These are phyloP conservation scores for Lutjanus argentimaculatus DNA, from an alignment of 2,797 vertebrate genomes.

Conservation along the genomic window DNA sequence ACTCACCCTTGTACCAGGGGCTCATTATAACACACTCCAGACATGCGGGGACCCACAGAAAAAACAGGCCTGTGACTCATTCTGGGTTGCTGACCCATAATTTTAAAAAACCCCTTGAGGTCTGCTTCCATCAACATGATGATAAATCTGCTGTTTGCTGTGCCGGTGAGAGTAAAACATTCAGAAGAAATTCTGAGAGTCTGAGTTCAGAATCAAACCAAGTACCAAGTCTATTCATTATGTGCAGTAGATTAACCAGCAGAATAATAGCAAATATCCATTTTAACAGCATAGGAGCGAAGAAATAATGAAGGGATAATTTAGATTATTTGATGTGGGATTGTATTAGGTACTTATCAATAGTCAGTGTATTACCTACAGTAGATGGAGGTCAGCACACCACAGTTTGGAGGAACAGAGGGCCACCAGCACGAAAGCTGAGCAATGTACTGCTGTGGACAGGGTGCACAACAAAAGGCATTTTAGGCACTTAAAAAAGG, in stretches of 20 bases:
- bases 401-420: no score
- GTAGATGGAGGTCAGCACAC: no score
- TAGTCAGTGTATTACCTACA: no score
- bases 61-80: conserved; percentile 65
- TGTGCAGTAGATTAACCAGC: conserved; percentile 14
- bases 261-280: conserved; percentile 20
- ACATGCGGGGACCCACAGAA: conserved; percentile 56
- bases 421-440: no score
- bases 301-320: conserved; percentile 8
- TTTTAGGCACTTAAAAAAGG: no score
- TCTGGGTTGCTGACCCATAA: conserved; percentile 71
- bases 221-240: conserved; percentile 7
- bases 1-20: conserved; percentile 54
- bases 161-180: conserved; percentile 47
- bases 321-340: no score
- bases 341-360: no score
- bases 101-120: conserved; percentile 65
- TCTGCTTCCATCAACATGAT: conserved; percentile 65
- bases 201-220: conserved; percentile 8
- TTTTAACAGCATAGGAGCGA: conserved; percentile 11
- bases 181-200: conserved; percentile 8
- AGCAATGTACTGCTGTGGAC: no score
- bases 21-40: conserved; percentile 68
- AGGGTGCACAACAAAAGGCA: no score
- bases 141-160: conserved; percentile 64